Evolutionary conservation across 1,140 invertebrate genomes (phyloP).

Genomic region (Pectinophora gossypiella): DNA sequence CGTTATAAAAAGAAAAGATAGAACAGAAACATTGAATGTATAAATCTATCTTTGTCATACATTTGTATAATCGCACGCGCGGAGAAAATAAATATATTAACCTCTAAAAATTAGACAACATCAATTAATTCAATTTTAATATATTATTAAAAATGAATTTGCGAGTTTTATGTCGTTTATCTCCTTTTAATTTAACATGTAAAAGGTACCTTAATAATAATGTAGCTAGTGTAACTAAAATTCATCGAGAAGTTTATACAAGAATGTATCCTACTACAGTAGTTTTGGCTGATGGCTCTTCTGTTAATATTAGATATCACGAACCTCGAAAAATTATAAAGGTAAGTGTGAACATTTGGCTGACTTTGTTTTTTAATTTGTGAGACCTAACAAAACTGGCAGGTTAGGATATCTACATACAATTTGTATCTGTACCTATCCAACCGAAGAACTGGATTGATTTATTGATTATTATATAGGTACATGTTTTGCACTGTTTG

Average conservation of each 20-base stretch:
- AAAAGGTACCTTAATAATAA: slow-evolving; percentile 77
- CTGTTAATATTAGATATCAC: slow-evolving; percentile 86
- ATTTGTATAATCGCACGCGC: too few relatives aligned
- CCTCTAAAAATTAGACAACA: not conserved
- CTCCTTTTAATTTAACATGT: not conserved
- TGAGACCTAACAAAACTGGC: too few relatives aligned
- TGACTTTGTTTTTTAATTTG: too few relatives aligned
- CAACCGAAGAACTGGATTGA: too few relatives aligned
- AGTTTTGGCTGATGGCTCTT: slow-evolving; percentile 89
- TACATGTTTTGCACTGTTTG: too few relatives aligned
- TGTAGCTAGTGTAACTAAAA: slow-evolving; percentile 81
- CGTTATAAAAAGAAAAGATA: not conserved
- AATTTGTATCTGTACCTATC: too few relatives aligned
- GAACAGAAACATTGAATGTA: too few relatives aligned
- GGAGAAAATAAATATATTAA: not conserved
- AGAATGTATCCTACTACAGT: slow-evolving; percentile 85
- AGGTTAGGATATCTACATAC: too few relatives aligned
- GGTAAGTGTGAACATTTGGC: too few relatives aligned
- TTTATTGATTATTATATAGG: too few relatives aligned
- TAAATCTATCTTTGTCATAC: not conserved
- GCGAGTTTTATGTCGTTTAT: not conserved
- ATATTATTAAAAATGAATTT: not conserved
- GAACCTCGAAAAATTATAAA: slow-evolving; percentile 91
- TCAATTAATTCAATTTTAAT: too few relatives aligned
- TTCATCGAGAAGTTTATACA: slow-evolving; percentile 82